phyloP scores from a whole-genome alignment of 1,140 invertebrate species.

The Sesamia nonagrioides region DNA sequence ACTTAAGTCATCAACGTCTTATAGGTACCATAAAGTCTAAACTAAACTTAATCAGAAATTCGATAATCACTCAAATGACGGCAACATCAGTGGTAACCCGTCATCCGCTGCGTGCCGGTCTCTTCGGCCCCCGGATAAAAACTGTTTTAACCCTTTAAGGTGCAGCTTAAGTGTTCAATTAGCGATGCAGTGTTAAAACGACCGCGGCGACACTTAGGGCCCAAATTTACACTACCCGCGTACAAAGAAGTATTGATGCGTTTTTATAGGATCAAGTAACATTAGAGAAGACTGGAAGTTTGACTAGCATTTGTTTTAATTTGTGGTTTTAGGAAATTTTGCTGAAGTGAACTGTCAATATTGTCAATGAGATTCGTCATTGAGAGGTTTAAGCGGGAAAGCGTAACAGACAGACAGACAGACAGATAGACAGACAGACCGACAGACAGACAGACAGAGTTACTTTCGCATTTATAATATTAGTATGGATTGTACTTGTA shows the following conservation, averaged over 20 bases:
- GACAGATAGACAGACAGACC: too few relatives aligned
- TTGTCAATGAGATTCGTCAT: too few relatives aligned
- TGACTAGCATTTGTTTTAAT: background rate
- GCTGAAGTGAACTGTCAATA: too few relatives aligned
- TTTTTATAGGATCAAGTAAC: constrained; percentile 53
- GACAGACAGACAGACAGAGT: too few relatives aligned
- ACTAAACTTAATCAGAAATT: constrained; percentile 33
- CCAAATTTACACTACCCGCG: constrained; percentile 78
- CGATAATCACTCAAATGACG: constrained; percentile 50
- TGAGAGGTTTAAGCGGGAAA: too few relatives aligned
- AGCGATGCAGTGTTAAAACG: constrained; percentile 83
- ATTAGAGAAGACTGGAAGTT: constrained; percentile 24
- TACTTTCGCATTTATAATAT: too few relatives aligned
- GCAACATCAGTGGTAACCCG: constrained; percentile 58
- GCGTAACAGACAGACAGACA: too few relatives aligned
- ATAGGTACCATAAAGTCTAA: constrained; percentile 11
- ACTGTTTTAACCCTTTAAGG: constrained; percentile 74
- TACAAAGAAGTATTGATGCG: constrained; percentile 81
- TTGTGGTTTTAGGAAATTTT: too few relatives aligned
- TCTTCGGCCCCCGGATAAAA: constrained; percentile 74
- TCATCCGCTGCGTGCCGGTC: constrained; percentile 67
- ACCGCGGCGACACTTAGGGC: constrained; percentile 78
- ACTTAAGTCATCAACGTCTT: constrained; percentile 4
- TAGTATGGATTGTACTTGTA: too few relatives aligned
- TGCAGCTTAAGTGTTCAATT: constrained; percentile 83